phyloP scores from a whole-genome alignment of 53 echinoderm and acorn worm genomes.

The Henricia sp. region DNA sequence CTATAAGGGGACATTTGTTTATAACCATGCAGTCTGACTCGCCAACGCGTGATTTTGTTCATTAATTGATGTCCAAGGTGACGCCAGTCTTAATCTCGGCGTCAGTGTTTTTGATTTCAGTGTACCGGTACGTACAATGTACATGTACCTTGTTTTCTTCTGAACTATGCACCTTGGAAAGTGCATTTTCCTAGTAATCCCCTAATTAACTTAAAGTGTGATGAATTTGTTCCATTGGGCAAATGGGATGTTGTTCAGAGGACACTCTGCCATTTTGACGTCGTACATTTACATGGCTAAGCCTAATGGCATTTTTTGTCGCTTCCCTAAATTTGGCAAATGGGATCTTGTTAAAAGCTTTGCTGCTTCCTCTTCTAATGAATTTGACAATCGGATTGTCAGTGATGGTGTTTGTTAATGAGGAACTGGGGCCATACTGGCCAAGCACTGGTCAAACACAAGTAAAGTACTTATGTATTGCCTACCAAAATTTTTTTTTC shows the following conservation, averaged over 20 bases:
- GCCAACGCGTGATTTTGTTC: neutral
- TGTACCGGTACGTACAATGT: no score
- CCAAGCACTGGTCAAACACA: no score
- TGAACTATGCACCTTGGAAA: neutral
- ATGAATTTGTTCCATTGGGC: neutral
- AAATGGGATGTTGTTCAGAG: neutral
- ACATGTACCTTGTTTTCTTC: neutral
- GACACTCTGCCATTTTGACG: no score
- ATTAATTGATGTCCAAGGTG: neutral
- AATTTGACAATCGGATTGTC: no score
- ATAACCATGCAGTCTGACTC: neutral
- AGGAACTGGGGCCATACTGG: no score
- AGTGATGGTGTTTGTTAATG: no score
- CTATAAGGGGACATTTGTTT: no score
- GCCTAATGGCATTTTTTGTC: conserved; percentile 17
- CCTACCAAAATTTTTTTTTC: neutral
- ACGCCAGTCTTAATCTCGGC: no score
- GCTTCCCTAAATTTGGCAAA: neutral
- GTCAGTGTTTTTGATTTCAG: no score
- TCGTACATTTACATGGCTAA: neutral
- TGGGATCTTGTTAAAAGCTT: neutral
- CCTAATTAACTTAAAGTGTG: neutral
- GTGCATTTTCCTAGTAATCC: conserved; percentile 1
- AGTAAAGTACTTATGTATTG: neutral
- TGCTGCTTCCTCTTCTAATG: neutral